phyloP scores from a whole-genome alignment of 2,797 vertebrate species.

The Delichon dasypus region DNA sequence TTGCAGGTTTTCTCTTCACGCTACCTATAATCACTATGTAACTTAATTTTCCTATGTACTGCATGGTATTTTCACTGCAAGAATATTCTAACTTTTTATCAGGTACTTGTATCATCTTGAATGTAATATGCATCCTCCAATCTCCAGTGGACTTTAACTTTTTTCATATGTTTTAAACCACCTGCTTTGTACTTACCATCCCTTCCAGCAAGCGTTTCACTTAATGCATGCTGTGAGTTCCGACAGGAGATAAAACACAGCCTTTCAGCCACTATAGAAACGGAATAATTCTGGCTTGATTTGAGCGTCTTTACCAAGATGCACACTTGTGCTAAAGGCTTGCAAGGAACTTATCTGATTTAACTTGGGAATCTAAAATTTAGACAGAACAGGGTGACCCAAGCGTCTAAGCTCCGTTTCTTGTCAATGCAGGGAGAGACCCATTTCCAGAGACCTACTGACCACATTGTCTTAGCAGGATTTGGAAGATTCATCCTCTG shows the following conservation, averaged over 20 bases:
- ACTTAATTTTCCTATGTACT: neutral
- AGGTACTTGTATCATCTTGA: neutral
- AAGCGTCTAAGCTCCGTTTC: neutral
- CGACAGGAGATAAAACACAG: neutral
- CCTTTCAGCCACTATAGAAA: neutral
- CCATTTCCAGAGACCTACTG: neutral
- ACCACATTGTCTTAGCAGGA: neutral
- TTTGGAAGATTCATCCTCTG: neutral
- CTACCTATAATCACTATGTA: neutral
- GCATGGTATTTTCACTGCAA: neutral
- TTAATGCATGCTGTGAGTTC: neutral
- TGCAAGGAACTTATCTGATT: neutral
- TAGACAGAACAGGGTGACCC: neutral
- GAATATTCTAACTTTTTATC: constrained; percentile 11
- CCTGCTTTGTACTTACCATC: neutral
- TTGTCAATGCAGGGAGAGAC: neutral
- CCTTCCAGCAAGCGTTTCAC: neutral
- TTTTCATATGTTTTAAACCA: neutral
- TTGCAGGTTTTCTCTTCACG: neutral
- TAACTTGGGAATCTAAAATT: neutral
- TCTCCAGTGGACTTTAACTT: neutral
- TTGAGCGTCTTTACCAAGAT: neutral
- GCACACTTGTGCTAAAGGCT: neutral
- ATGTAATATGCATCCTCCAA: neutral
- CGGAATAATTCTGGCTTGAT: neutral